Evolutionary conservation across 2,797 vertebrate genomes (phyloP).

Genomic region (Diplodus puntazzo): DNA sequence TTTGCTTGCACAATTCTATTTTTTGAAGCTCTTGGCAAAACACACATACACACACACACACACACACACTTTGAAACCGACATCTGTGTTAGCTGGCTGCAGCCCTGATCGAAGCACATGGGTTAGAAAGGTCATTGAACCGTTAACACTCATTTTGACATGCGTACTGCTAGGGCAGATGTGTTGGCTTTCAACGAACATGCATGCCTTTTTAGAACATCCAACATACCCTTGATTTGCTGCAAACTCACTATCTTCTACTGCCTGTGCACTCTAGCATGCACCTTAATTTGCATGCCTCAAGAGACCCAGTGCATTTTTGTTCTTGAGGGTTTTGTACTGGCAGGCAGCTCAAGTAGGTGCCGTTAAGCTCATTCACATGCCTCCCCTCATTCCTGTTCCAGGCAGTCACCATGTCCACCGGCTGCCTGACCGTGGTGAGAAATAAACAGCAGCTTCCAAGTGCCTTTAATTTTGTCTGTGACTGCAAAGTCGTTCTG

Average conservation of each 20-base stretch:
- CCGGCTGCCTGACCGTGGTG: constrained; percentile 65
- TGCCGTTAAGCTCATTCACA: constrained; percentile 84
- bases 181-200: neutral
- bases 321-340: constrained; percentile 68
- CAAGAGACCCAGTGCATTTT: constrained; percentile 47
- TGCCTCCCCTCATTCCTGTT: constrained; percentile 72
- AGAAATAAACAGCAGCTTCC: constrained; percentile 65
- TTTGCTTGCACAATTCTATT: constrained; percentile 15
- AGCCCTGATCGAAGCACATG: constrained; percentile 51
- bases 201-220: neutral
- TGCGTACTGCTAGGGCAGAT: constrained; percentile 8
- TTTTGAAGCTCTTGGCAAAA: constrained; percentile 17
- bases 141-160: constrained; percentile 16
- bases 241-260: constrained; percentile 12
- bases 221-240: neutral
- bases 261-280: constrained; percentile 24
- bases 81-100: constrained; percentile 42
- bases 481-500: constrained; percentile 23
- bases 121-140: constrained; percentile 40
- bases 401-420: constrained; percentile 68
- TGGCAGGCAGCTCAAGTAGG: constrained; percentile 73
- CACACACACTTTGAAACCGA: constrained; percentile 16
- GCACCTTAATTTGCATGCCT: constrained; percentile 57
- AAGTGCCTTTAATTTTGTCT: constrained; percentile 49
- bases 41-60: neutral